Conservation (phyloP, 2,888 invertebrate genomes). For the Aphelenchoides bicaudatus region DNA sequence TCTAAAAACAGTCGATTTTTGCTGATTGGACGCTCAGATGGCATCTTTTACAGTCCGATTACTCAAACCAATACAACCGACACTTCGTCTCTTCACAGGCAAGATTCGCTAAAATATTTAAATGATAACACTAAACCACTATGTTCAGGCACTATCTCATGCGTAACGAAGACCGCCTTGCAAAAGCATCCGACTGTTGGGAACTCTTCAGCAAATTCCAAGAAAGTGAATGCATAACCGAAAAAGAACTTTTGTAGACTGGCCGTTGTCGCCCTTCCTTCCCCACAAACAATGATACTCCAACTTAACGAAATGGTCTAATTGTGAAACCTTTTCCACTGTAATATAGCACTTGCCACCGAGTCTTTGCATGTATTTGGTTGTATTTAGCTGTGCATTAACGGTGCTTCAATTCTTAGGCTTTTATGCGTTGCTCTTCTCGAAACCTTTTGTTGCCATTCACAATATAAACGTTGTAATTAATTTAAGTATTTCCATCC, state of each 20-base stretch:
- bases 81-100: constrained; percentile 19
- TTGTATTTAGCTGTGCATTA: too few species aligned
- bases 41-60: constrained; percentile 8
- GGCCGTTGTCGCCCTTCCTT: neutral
- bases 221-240: constrained; percentile 24
- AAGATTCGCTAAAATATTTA: too few species aligned
- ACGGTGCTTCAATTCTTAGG: too few species aligned
- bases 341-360: constrained; percentile 7
- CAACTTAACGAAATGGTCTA: constrained; percentile 10
- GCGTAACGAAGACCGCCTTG: constrained; percentile 33
- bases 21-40: constrained; percentile 15
- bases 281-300: constrained; percentile 4
- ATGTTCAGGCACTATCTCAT: constrained; percentile 50
- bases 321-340: neutral
- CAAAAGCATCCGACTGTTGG: constrained; percentile 30
- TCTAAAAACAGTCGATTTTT: constrained; percentile 5
- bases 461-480: too few species aligned
- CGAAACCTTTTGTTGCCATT: too few species aligned
- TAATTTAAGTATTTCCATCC: too few species aligned
- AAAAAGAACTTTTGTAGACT: neutral
- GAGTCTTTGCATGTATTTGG: too few species aligned
- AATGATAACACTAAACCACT: too few species aligned
- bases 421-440: too few species aligned
- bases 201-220: constrained; percentile 28
- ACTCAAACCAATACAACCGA: neutral